Conservation (phyloP, 2,797 vertebrate species). For the Notamacropus eugenii region DNA sequence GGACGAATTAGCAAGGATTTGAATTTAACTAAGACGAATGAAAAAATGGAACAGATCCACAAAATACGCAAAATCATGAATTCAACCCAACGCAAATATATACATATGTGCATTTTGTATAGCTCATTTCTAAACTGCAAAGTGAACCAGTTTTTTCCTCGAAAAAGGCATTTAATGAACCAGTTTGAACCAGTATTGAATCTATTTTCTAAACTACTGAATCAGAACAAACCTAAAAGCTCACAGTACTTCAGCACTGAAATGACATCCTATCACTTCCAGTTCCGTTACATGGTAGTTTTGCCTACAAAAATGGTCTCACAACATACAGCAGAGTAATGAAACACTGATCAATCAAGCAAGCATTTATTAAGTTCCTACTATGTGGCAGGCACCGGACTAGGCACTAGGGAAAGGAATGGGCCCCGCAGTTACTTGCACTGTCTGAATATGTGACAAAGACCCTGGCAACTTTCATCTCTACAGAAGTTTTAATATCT, state of each 20-base stretch:
- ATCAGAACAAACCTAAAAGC: not conserved
- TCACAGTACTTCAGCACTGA: not conserved
- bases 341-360: not conserved
- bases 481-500: slow-evolving; percentile 88
- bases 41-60: not conserved
- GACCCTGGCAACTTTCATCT: slow-evolving; percentile 89
- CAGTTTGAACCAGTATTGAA: not conserved
- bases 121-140: not conserved
- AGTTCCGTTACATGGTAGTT: not conserved
- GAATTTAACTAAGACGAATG: slow-evolving; percentile 1
- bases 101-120: not conserved
- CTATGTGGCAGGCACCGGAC: not conserved
- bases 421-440: slow-evolving; percentile 84
- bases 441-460: slow-evolving; percentile 78
- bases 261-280: not conserved
- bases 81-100: not conserved
- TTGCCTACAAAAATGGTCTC: not conserved
- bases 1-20: not conserved
- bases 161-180: not conserved
- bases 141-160: not conserved
- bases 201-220: slow-evolving; percentile 1
- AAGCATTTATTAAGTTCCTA: not conserved
- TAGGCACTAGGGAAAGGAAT: slow-evolving; percentile 60
- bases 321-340: not conserved
- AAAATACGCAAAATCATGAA: not conserved